Conservation (phyloP, 2,797 vertebrate genomes). For the Lindbergichthys nudifrons region DNA sequence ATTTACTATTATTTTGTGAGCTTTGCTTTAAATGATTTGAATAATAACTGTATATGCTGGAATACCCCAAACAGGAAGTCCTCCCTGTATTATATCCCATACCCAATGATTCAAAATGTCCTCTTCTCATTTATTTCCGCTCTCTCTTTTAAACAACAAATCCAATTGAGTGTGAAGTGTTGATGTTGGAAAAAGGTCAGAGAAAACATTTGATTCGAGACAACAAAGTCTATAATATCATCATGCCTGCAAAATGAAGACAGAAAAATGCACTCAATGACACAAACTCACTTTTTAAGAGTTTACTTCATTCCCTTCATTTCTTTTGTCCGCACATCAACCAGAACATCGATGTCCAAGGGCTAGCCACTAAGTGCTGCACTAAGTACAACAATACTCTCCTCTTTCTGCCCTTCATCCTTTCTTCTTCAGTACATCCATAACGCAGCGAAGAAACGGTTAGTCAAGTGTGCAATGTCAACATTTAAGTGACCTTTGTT, state of each 20-base stretch:
- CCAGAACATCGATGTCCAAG: slow-evolving; percentile 49
- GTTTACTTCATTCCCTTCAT: slow-evolving; percentile 2
- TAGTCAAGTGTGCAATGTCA: slow-evolving; percentile 56
- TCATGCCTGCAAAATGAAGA: background rate
- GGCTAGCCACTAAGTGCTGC: slow-evolving; percentile 53
- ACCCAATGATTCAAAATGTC: background rate
- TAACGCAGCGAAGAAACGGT: slow-evolving; percentile 29
- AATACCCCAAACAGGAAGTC: background rate
- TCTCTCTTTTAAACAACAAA: background rate
- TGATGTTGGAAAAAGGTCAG: background rate
- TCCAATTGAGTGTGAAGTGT: background rate
- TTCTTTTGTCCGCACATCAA: slow-evolving; percentile 31
- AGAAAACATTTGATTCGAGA: background rate
- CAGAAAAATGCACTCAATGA: background rate
- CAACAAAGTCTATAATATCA: background rate
- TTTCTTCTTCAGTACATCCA: slow-evolving; percentile 37
- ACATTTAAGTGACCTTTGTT: slow-evolving; percentile 58
- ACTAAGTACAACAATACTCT: slow-evolving; percentile 44
- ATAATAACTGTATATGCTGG: no score
- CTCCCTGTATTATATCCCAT: background rate
- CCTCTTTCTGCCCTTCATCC: slow-evolving; percentile 41
- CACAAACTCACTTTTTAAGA: slow-evolving; percentile 4
- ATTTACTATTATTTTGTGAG: no score
- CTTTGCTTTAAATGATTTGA: no score
- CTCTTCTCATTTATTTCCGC: no score